These are phyloP conservation scores for Pissodes strobi DNA, from an alignment of 1,140 invertebrate species.

Conservation along the genomic window DNA sequence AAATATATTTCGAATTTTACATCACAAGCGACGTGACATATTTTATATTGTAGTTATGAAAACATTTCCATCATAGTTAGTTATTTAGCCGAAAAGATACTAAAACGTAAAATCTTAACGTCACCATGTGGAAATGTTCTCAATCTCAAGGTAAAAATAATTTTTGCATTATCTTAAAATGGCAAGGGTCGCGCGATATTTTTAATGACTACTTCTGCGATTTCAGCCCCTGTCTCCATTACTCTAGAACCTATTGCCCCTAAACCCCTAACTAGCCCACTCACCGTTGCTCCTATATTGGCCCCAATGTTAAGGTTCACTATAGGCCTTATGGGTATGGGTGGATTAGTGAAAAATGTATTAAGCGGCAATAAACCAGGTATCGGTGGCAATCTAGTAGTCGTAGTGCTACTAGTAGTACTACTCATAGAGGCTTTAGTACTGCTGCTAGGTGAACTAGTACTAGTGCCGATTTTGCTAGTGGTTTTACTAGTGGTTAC, in stretches of 20 bases:
- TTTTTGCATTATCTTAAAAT: no score
- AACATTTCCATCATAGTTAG: no score
- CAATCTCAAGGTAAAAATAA: no score
- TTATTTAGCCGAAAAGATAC: no score
- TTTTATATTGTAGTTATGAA: no score
- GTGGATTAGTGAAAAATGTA: slow-evolving; percentile 35
- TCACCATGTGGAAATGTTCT: no score
- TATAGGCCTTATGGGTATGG: slow-evolving; percentile 30
- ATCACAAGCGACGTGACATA: no score
- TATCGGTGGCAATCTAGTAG: slow-evolving; percentile 4
- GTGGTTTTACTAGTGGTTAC: slow-evolving; percentile 11
- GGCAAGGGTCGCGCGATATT: slow-evolving; percentile 25
- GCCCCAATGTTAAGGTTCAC: slow-evolving; percentile 32
- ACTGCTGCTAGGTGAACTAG: slow-evolving; percentile 11
- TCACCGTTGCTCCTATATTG: slow-evolving; percentile 41
- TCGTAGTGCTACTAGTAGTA: slow-evolving; percentile 11
- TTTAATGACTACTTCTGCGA: slow-evolving; percentile 47
- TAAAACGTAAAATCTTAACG: no score
- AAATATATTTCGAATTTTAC: no score
- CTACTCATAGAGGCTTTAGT: slow-evolving; percentile 16
- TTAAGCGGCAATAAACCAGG: slow-evolving; percentile 18
- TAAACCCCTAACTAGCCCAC: slow-evolving; percentile 40
- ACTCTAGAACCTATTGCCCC: slow-evolving; percentile 45
- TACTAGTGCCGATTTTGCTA: background rate
- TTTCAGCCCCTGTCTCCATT: slow-evolving; percentile 47